A percentile compares a stretch with the other conserved stretches of the same genome.
These are phyloP conservation scores for Callimorpha dominula DNA, from an alignment of 2,888 invertebrate species.

Conservation along the genomic window DNA sequence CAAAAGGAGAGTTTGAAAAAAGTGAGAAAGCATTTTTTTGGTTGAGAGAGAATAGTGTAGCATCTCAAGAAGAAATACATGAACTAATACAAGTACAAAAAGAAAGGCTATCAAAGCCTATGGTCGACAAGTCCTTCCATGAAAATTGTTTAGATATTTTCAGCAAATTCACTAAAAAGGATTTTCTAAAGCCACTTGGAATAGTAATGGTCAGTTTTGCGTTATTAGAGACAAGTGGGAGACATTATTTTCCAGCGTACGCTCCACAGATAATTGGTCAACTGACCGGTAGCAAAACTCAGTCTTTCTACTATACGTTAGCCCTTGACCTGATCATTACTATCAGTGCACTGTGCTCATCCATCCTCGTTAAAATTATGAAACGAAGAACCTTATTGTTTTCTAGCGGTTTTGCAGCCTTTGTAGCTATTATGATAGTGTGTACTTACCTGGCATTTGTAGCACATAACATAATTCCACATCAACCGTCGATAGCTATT, in stretches of 20 bases:
- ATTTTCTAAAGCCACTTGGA: constrained; percentile 66
- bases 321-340: constrained; percentile 67
- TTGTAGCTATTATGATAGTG: constrained; percentile 52
- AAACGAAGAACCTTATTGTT: constrained; percentile 67
- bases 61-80: constrained; percentile 55
- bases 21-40: constrained; percentile 82
- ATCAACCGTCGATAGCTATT: constrained; percentile 59
- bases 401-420: constrained; percentile 60
- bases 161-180: constrained; percentile 62
- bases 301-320: constrained; percentile 65
- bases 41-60: constrained; percentile 76
- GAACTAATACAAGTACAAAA: constrained; percentile 64
- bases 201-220: constrained; percentile 57
- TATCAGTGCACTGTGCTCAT: constrained; percentile 60
- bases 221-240: constrained; percentile 66
- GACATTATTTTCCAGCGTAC: constrained; percentile 69
- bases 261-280: constrained; percentile 67
- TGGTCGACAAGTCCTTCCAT: constrained; percentile 24
- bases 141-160: constrained; percentile 45
- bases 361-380: constrained; percentile 64
- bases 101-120: constrained; percentile 32
- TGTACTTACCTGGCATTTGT: constrained; percentile 63
- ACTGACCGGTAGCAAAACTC: constrained; percentile 56
- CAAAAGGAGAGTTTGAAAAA: constrained; percentile 68
- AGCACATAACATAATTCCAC: constrained; percentile 52